Evolutionary conservation across 1,140 invertebrate genomes (phyloP).

Genomic region (Hypsibius dujardini): DNA sequence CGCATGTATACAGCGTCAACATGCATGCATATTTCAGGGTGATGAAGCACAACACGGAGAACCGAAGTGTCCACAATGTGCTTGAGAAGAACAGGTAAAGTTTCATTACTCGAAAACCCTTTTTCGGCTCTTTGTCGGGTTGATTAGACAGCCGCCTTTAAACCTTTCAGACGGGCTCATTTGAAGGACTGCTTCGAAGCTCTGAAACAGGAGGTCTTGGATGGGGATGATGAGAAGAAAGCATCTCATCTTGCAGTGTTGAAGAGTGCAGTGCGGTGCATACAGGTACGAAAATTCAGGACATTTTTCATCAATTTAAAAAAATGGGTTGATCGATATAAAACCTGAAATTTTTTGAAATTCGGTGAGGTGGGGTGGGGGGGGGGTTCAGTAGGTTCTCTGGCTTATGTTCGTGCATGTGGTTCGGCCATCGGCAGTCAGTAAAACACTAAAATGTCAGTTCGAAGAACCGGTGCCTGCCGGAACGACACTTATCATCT

Average conservation of each 20-base stretch:
- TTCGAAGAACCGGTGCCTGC: no score
- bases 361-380: no score
- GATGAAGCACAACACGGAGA: neutral
- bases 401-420: no score
- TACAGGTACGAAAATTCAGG: neutral
- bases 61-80: slow-evolving; percentile 2
- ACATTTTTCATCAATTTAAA: neutral
- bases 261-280: neutral
- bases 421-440: no score
- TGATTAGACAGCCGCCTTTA: neutral
- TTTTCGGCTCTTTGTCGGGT: neutral
- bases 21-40: neutral
- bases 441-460: no score
- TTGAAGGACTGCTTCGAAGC: slow-evolving; percentile 16
- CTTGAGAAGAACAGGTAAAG: slow-evolving; percentile 12
- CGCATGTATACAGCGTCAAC: neutral
- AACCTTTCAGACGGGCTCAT: neutral
- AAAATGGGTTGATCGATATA: no score
- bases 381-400: no score
- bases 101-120: neutral
- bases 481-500: no score
- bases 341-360: no score
- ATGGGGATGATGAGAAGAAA: slow-evolving; percentile 8
- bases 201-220: neutral
- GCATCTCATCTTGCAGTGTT: slow-evolving; percentile 10